Percentiles rank a stretch among this genome's conserved stretches.
Evolutionary conservation across 2,888 invertebrate genomes (phyloP).

Genomic region (Cerceris rybyensis): DNA sequence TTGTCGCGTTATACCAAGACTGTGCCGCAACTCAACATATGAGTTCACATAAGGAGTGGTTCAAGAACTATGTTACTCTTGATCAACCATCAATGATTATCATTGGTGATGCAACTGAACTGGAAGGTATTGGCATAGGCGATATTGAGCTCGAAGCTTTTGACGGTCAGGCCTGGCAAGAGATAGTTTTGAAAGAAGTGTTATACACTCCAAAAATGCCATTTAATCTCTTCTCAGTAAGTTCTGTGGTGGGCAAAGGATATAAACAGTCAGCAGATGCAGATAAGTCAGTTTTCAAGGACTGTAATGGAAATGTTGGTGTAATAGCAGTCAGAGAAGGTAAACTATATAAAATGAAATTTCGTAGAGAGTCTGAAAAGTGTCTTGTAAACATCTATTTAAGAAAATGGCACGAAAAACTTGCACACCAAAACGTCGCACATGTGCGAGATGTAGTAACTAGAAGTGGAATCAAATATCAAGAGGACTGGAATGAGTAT

Average conservation of each 20-base stretch:
- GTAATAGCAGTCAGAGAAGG: slow-evolving; percentile 41
- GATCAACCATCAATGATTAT: too few species aligned
- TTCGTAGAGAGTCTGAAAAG: slow-evolving; percentile 46
- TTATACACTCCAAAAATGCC: slow-evolving; percentile 49
- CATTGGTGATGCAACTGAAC: too few species aligned
- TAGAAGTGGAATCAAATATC: slow-evolving; percentile 51
- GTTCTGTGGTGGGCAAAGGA: not conserved
- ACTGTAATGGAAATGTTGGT: slow-evolving; percentile 4
- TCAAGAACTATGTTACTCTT: too few species aligned
- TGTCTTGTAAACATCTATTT: slow-evolving; percentile 55
- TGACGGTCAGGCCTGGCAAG: slow-evolving; percentile 58
- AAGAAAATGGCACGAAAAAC: slow-evolving; percentile 66
- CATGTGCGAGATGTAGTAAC: slow-evolving; percentile 59
- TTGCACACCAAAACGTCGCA: slow-evolving; percentile 68
- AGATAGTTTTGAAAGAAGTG: slow-evolving; percentile 43
- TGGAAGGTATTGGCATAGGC: too few species aligned
- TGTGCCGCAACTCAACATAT: too few species aligned
- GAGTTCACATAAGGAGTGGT: too few species aligned
- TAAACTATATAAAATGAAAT: slow-evolving; percentile 58
- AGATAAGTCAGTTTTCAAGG: slow-evolving; percentile 12
- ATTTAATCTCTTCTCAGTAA: slow-evolving; percentile 4
- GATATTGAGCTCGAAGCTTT: slow-evolving; percentile 64
- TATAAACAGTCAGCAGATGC: slow-evolving; percentile 61
- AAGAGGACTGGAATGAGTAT: slow-evolving; percentile 66
- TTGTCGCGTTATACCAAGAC: too few species aligned